Percentiles rank a stretch among this genome's conserved stretches.
Evolutionary conservation across 2,113 vertebrate species (phyloP).

Genomic region (Apodemus sylvaticus): DNA sequence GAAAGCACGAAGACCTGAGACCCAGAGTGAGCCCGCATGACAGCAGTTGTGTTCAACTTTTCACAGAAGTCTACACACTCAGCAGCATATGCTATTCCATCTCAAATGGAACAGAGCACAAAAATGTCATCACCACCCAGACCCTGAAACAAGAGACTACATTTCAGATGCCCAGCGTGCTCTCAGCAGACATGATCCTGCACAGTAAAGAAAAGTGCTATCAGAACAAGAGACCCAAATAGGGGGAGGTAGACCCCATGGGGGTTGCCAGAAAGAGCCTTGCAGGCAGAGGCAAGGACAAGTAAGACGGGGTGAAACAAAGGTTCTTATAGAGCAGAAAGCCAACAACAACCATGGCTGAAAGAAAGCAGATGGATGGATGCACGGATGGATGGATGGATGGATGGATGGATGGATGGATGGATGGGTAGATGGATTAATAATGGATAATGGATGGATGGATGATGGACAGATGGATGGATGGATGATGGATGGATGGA

Average conservation of each 20-base stretch:
- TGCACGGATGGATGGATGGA: neutral
- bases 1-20: slow-evolving; percentile 19
- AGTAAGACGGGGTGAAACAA: neutral
- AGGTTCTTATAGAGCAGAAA: neutral
- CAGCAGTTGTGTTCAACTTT: neutral
- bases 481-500: neutral
- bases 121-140: neutral
- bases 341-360: neutral
- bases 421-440: neutral
- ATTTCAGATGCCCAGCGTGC: neutral
- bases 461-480: neutral
- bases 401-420: neutral
- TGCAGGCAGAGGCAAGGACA: neutral
- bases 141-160: neutral
- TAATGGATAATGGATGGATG: neutral
- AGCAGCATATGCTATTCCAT: neutral
- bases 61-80: neutral
- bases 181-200: too few relatives aligned
- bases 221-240: slow-evolving; percentile 12
- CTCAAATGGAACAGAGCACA: neutral
- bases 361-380: neutral
- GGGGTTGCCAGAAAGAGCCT: neutral
- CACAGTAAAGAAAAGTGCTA: neutral
- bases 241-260: neutral
- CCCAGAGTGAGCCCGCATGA: neutral